phyloP scores from a whole-genome alignment of 2,888 invertebrate genomes.

The Tenthredo livida region DNA sequence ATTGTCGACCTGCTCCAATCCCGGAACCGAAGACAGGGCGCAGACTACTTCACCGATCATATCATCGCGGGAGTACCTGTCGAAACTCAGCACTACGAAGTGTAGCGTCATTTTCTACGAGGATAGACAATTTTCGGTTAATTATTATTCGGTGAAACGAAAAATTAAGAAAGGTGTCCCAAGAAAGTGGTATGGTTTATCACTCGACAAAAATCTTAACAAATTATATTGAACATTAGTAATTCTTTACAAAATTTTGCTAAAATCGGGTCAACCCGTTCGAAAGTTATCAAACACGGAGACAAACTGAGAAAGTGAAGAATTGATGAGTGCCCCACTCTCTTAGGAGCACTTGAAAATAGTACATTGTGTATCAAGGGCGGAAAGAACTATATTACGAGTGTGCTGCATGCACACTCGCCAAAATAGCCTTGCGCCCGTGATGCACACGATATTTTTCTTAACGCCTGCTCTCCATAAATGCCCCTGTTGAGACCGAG shows the following conservation, averaged over 20 bases:
- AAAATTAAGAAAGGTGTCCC: neutral
- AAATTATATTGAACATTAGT: neutral
- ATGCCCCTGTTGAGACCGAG: no score
- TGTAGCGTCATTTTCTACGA: conserved; percentile 91
- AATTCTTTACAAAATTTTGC: neutral
- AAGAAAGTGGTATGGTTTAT: neutral
- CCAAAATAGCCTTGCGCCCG: no score
- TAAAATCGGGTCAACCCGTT: neutral
- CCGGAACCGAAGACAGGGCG: conserved; percentile 84
- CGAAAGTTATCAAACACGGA: neutral
- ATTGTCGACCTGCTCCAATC: conserved; percentile 85
- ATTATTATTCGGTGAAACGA: neutral
- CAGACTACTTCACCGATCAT: conserved; percentile 98
- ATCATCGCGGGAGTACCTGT: conserved; percentile 97
- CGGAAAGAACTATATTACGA: no score
- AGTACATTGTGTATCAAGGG: no score
- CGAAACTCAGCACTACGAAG: conserved; percentile 92
- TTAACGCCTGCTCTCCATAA: no score
- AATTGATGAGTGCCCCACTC: neutral
- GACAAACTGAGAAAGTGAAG: no score
- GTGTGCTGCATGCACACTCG: no score
- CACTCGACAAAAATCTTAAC: neutral
- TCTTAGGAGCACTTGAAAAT: neutral
- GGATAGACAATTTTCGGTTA: conserved; percentile 58
- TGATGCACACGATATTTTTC: no score